Evolutionary conservation across 2,113 vertebrate species (phyloP), one percentile per base, ranked within the genome.

Genomic region (Oreamnos americanus): DNA sequence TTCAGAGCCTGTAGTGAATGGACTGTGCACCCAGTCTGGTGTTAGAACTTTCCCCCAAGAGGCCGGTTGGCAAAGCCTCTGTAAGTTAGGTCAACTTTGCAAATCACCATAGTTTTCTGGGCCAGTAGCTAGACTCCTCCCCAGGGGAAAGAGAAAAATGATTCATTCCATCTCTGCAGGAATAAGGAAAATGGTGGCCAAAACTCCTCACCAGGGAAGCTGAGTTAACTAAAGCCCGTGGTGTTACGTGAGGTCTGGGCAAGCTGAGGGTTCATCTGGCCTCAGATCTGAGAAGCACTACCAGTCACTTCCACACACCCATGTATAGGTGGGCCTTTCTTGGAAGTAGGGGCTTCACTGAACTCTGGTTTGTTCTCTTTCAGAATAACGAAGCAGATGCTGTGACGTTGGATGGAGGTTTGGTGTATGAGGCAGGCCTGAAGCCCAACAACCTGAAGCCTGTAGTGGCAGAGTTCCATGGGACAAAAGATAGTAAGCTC

Each of bases 331-430:
- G 57, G 26, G 16, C 45, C 49, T 71, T 90, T 79, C 39, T 74
- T 9, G 17, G 36, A 94, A 64, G n/a, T 1, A 1, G 74, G 51
- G 15, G 17, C 10, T 64, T 86, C 83, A n/a, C 17, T 4, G 19
- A 55, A 60, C 45, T 71, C 30, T 76, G 94, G 25, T 89, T 26
- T 90, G 30, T 55, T 57, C 2, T 47, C 81, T 82, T 92, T 81
- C 94, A 99, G 99, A 96, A 90, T 6, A 96, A 94, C 0, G 98
- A 98, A 39, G 99, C 99, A 36, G 99, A 99, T 97, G 99, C 99
- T 49, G 98, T 99, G 43, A 99, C 99, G 49, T 81, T 99, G 95
- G 99, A 99, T 9, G 99, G 99, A 25, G 99, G 99, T 3, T 99
- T 99, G 11, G 67, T 99, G 91, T 99, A 98, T 84, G 99, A 98